Conservation (phyloP, 2,113 vertebrate species). For the Hippocampus mohnikei region DNA sequence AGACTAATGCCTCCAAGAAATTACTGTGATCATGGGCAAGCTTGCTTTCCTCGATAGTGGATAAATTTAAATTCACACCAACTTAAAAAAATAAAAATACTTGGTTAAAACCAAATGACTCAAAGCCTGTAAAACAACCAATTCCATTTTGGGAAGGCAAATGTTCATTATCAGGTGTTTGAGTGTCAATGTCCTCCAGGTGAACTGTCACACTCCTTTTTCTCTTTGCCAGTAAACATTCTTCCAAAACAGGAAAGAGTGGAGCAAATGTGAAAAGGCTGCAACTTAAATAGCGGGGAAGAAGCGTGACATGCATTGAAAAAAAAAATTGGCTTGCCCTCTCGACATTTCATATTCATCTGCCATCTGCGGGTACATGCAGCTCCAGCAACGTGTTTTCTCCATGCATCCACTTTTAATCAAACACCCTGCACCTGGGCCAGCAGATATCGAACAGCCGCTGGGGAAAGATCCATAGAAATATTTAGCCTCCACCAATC, state of each 20-base stretch:
- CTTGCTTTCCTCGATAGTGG: not conserved
- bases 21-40: not conserved
- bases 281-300: constrained; percentile 28
- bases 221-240: constrained; percentile 20
- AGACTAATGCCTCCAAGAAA: not conserved
- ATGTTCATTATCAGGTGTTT: constrained; percentile 62
- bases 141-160: constrained; percentile 25
- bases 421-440: constrained; percentile 30
- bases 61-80: not conserved
- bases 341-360: constrained; percentile 19
- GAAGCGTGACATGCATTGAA: constrained; percentile 26
- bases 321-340: constrained; percentile 34
- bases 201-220: constrained; percentile 37
- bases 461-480: constrained; percentile 22
- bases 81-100: not conserved
- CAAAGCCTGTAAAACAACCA: not conserved
- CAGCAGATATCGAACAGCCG: constrained; percentile 36
- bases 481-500: constrained; percentile 27
- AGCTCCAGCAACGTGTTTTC: constrained; percentile 15
- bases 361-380: constrained; percentile 25
- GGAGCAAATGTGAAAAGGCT: constrained; percentile 23
- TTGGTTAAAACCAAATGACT: not conserved
- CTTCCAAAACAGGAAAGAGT: constrained; percentile 19
- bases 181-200: constrained; percentile 50
- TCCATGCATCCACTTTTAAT: constrained; percentile 42